Evolutionary conservation across 2,113 vertebrate species (phyloP).

Genomic region (Phaetusa simplex): DNA sequence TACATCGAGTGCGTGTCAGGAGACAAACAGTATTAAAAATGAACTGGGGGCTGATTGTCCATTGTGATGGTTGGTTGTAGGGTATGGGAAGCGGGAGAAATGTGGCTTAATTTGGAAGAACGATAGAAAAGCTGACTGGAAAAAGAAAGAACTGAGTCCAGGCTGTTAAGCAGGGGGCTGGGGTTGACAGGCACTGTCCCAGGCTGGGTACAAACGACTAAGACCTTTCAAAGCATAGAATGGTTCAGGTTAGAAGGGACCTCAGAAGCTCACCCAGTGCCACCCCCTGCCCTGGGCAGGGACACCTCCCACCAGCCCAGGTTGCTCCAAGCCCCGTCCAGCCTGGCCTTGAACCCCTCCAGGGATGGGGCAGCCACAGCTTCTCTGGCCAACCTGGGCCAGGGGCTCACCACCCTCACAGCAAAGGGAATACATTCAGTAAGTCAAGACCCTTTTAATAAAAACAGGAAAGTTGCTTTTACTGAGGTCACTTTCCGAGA

Average conservation of each 20-base stretch:
- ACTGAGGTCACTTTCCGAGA: background rate
- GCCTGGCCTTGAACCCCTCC: too few species aligned
- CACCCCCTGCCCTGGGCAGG: too few species aligned
- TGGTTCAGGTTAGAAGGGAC: too few species aligned
- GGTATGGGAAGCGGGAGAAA: background rate
- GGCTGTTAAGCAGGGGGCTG: background rate
- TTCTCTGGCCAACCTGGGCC: too few species aligned
- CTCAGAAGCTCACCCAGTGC: too few species aligned
- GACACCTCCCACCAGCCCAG: too few species aligned
- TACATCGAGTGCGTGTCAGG: rapidly evolving
- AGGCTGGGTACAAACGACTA: background rate
- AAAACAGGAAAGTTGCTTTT: background rate
- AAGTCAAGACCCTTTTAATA: background rate
- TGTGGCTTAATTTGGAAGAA: background rate
- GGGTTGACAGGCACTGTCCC: rapidly evolving
- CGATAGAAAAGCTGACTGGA: background rate
- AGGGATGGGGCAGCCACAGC: too few species aligned
- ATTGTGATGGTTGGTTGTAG: background rate
- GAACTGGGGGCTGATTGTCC: background rate
- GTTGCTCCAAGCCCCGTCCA: too few species aligned
- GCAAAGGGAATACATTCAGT: background rate
- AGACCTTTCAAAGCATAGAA: background rate
- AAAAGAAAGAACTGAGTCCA: background rate
- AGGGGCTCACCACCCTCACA: too few species aligned
- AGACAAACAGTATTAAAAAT: background rate